phyloP scores from a whole-genome alignment of 2,888 invertebrate species.

The Drosophila gaucha region DNA sequence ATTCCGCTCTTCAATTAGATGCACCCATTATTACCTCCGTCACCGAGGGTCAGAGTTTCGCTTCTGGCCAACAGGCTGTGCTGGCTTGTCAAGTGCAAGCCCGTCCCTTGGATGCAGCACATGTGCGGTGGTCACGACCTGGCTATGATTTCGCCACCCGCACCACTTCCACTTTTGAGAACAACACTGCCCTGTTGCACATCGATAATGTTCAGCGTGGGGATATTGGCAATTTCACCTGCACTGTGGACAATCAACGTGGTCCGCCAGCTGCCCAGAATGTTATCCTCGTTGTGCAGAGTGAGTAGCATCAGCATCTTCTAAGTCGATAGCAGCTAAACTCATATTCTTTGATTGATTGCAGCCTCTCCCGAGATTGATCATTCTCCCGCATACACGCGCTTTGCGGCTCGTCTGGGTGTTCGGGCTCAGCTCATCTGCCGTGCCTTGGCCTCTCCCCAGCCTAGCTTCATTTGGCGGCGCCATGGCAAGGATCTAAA shows the following conservation, averaged over 20 bases:
- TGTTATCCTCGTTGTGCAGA: conserved; percentile 82
- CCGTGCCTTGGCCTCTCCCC: conserved; percentile 77
- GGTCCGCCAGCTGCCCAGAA: conserved; percentile 73
- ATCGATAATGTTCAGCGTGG: conserved; percentile 81
- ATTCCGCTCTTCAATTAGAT: conserved; percentile 55
- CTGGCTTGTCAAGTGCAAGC: conserved; percentile 80
- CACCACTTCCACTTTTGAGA: conserved; percentile 77
- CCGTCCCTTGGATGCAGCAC: conserved; percentile 77
- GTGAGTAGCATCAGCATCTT: conserved; percentile 59
- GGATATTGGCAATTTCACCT: conserved; percentile 83
- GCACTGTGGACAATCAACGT: conserved; percentile 81
- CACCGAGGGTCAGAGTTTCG: conserved; percentile 80
- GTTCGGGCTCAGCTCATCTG: conserved; percentile 79
- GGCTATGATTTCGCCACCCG: conserved; percentile 80
- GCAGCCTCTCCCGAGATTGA: conserved; percentile 82
- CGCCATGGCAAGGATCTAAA: conserved; percentile 83
- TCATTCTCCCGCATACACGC: conserved; percentile 75
- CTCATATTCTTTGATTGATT: background rate
- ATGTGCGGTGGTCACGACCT: conserved; percentile 80
- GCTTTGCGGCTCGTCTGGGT: conserved; percentile 80
- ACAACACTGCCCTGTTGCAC: conserved; percentile 79
- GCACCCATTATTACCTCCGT: conserved; percentile 79
- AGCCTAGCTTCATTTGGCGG: conserved; percentile 82
- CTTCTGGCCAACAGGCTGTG: conserved; percentile 80
- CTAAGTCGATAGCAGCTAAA: background rate